phyloP scores from a whole-genome alignment of 1,140 invertebrate genomes.

The Chelonus insularis region DNA sequence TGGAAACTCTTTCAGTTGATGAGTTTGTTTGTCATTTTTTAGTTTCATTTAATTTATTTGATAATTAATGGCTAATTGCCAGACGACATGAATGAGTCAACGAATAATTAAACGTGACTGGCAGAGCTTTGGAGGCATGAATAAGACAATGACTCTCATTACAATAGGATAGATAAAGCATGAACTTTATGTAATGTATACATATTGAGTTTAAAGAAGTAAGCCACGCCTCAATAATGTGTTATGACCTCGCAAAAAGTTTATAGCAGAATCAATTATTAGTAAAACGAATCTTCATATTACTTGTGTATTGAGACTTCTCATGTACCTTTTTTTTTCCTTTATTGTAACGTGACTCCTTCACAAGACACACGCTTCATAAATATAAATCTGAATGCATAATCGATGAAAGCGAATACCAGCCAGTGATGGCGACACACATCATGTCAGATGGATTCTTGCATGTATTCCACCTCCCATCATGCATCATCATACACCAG shows the following conservation, averaged over 20 bases:
- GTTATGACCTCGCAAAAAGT: slow-evolving; percentile 21
- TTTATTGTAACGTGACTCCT: background rate
- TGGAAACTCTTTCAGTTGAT: background rate
- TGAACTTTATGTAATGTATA: background rate
- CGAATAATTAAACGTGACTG: background rate
- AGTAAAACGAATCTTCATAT: slow-evolving; percentile 36
- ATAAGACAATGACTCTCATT: background rate
- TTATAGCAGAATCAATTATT: slow-evolving; percentile 33
- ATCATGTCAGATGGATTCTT: background rate
- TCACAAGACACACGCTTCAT: slow-evolving; percentile 39
- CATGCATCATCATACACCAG: slow-evolving; percentile 13
- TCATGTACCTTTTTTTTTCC: background rate
- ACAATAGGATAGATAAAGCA: too few species aligned
- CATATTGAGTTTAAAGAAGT: background rate
- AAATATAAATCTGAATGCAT: slow-evolving; percentile 56
- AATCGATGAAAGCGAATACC: slow-evolving; percentile 51
- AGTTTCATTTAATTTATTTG: slow-evolving; percentile 1
- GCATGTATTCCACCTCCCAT: slow-evolving; percentile 1
- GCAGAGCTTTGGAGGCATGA: background rate
- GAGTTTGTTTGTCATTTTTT: background rate
- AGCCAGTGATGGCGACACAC: slow-evolving; percentile 8
- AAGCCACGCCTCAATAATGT: slow-evolving; percentile 21
- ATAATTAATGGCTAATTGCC: slow-evolving; percentile 20
- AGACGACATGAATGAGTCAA: slow-evolving; percentile 9
- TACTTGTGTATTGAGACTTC: too few species aligned